Conservation (phyloP, 1,140 invertebrate genomes). For the Ceratina calcarata region DNA sequence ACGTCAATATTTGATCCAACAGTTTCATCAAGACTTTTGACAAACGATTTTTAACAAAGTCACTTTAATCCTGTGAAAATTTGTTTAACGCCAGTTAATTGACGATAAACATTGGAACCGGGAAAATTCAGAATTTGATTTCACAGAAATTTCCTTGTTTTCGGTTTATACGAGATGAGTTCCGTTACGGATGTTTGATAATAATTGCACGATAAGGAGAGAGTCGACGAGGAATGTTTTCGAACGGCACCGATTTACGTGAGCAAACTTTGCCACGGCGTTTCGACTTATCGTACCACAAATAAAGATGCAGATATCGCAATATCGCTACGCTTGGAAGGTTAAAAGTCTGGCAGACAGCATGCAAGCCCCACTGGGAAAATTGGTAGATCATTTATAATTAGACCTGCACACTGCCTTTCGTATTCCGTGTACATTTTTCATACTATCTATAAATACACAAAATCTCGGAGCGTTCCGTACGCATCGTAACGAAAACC, state of each 20-base stretch:
- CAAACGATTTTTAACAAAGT: not conserved
- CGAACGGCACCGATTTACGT: conserved; percentile 11
- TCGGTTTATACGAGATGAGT: not conserved
- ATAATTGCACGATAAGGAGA: conserved; percentile 12
- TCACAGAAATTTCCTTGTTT: too few species aligned
- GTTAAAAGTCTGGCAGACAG: not conserved
- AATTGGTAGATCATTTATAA: not conserved
- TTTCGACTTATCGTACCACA: conserved; percentile 33
- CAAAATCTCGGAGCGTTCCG: too few species aligned
- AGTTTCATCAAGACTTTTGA: not conserved
- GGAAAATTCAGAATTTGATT: too few species aligned
- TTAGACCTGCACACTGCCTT: too few species aligned
- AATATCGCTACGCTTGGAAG: conserved; percentile 31
- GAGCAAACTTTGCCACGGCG: conserved; percentile 24
- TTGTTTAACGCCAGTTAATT: not conserved
- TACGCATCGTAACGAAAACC: too few species aligned
- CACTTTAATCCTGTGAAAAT: not conserved
- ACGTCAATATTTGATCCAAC: not conserved
- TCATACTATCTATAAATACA: too few species aligned
- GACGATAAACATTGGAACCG: too few species aligned
- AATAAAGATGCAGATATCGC: conserved; percentile 49
- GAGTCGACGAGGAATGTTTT: conserved; percentile 3
- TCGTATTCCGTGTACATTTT: too few species aligned
- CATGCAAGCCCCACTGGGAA: not conserved
- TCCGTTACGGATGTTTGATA: not conserved